phyloP scores from a whole-genome alignment of 2,888 invertebrate species.

The Perizoma affinitatum region DNA sequence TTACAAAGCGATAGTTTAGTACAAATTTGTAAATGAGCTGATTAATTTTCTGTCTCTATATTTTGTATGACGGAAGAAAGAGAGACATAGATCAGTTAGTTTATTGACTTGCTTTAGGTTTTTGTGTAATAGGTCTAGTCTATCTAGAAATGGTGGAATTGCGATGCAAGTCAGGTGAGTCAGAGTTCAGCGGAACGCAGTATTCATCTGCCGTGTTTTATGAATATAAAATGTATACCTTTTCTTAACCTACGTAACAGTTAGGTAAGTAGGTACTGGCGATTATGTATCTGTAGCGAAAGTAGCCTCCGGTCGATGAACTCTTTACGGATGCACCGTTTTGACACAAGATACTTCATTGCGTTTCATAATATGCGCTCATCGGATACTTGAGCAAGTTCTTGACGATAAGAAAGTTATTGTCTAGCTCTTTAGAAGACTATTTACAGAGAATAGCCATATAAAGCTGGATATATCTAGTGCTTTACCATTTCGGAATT shows the following conservation, averaged over 20 bases:
- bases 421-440: too few relatives aligned
- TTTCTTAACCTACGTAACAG: slow-evolving; percentile 12
- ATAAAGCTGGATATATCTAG: too few relatives aligned
- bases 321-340: slow-evolving; percentile 62
- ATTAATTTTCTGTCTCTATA: too few relatives aligned
- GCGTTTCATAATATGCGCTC: slow-evolving; percentile 58
- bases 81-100: neutral
- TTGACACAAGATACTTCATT: slow-evolving; percentile 53
- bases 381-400: slow-evolving; percentile 36
- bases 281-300: slow-evolving; percentile 66
- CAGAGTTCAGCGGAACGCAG: slow-evolving; percentile 41
- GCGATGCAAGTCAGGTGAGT: slow-evolving; percentile 39
- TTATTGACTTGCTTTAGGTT: slow-evolving; percentile 7
- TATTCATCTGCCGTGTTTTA: slow-evolving; percentile 32
- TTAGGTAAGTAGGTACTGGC: slow-evolving; percentile 37
- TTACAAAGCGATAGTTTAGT: too few relatives aligned
- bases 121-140: slow-evolving; percentile 23
- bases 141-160: slow-evolving; percentile 26
- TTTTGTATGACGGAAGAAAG: too few relatives aligned
- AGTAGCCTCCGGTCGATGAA: slow-evolving; percentile 66
- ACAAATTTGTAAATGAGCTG: too few relatives aligned
- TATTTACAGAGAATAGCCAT: too few relatives aligned
- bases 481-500: too few relatives aligned
- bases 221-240: slow-evolving; percentile 15
- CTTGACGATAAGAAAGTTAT: too few relatives aligned